A percentile compares a stretch with the other conserved stretches of the same genome.
phyloP scores from a whole-genome alignment of 2,113 vertebrate species.

The Colossoma macropomum region DNA sequence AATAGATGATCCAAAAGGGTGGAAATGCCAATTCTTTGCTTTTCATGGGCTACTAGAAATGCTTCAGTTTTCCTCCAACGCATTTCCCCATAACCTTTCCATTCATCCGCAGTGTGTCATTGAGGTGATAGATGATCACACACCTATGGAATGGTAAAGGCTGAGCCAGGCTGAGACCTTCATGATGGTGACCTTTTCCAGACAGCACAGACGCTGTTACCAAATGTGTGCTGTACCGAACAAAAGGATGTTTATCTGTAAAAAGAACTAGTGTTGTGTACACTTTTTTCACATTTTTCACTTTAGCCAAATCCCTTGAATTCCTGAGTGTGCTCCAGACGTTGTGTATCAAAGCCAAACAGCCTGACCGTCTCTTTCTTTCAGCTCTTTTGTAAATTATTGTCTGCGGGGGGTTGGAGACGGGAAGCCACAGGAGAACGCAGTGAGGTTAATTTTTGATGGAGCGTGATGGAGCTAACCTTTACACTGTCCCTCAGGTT shows the following conservation, averaged over 20 bases:
- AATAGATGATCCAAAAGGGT: background rate
- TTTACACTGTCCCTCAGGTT: conserved; percentile 68
- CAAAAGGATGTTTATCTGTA: conserved; percentile 28
- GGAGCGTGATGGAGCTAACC: conserved; percentile 66
- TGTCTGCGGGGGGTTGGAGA: conserved; percentile 60
- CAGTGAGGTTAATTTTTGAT: conserved; percentile 73
- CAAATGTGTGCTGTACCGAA: conserved; percentile 8
- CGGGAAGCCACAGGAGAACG: conserved; percentile 39
- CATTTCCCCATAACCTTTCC: conserved; percentile 69
- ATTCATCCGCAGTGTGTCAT: conserved; percentile 57
- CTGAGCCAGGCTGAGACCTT: conserved; percentile 62
- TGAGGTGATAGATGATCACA: conserved; percentile 71
- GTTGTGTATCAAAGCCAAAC: background rate
- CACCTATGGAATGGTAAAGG: conserved; percentile 66
- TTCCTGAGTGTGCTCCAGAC: background rate
- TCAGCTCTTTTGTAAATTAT: conserved; percentile 59
- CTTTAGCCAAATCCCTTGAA: background rate
- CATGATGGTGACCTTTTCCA: conserved; percentile 71
- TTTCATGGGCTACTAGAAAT: conserved; percentile 21
- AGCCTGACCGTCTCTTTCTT: conserved; percentile 14
- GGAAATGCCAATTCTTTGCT: conserved; percentile 36
- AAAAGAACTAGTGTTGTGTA: conserved; percentile 19
- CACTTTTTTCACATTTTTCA: background rate
- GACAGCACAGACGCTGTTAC: conserved; percentile 53
- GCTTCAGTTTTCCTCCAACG: conserved; percentile 38